These are phyloP conservation scores for Suncus etruscus DNA, from an alignment of 2,113 vertebrate genomes.

Conservation along the genomic window DNA sequence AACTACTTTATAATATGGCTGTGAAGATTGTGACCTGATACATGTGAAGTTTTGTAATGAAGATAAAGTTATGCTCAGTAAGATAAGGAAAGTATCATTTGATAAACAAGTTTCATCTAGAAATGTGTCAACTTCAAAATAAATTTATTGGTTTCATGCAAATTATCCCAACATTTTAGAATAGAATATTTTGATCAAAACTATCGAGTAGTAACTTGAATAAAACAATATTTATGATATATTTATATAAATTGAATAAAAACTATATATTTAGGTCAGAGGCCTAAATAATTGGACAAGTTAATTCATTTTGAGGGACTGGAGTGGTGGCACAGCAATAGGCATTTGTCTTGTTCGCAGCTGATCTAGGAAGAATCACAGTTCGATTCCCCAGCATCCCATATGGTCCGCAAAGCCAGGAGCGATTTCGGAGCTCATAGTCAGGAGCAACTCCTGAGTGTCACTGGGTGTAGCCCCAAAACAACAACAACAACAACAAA, in stretches of 20 bases:
- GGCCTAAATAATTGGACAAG: constrained; percentile 41
- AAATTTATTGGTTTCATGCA: not conserved
- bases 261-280: constrained; percentile 22
- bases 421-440: too few relatives aligned
- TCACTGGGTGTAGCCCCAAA: too few relatives aligned
- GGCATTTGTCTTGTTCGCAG: too few relatives aligned
- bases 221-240: too few relatives aligned
- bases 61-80: not conserved
- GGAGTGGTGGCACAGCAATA: too few relatives aligned
- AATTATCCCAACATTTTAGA: not conserved
- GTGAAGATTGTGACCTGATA: not conserved
- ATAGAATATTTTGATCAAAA: constrained; percentile 54
- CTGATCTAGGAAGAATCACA: too few relatives aligned
- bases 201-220: not conserved
- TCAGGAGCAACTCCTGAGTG: too few relatives aligned
- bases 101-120: not conserved
- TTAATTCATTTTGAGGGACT: too few relatives aligned
- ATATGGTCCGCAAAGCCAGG: too few relatives aligned
- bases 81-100: constrained; percentile 51
- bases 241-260: too few relatives aligned
- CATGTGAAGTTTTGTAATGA: not conserved
- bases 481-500: not conserved
- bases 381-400: too few relatives aligned
- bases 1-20: not conserved
- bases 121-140: constrained; percentile 36